A percentile compares a stretch with the other conserved stretches of the same genome.
These are phyloP conservation scores for Aporrectodea caliginosa DNA, from an alignment of 1,140 invertebrate species.

Conservation along the genomic window DNA sequence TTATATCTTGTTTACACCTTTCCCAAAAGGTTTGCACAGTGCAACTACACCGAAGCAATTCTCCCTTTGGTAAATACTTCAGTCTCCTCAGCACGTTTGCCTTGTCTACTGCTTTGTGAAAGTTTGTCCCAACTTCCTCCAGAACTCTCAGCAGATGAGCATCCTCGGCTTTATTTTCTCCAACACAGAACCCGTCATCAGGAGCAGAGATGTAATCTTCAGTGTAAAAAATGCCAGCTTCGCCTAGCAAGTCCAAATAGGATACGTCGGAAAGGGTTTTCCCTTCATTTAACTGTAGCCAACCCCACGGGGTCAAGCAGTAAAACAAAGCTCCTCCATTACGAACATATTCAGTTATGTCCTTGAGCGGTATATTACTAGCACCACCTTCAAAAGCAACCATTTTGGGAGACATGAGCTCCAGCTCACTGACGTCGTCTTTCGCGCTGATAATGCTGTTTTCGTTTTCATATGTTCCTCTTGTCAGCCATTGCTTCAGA, in stretches of 20 bases:
- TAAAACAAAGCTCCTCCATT: no score
- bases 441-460: background rate
- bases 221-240: constrained; percentile 17
- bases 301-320: no score
- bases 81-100: background rate
- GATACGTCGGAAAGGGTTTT: constrained; percentile 21
- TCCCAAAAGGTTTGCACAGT: background rate
- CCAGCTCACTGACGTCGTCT: background rate
- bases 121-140: background rate
- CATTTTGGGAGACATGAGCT: background rate
- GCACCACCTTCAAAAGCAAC: background rate
- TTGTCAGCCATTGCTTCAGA: background rate
- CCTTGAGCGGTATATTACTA: background rate
- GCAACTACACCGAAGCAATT: background rate
- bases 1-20: background rate
- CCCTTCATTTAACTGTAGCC: constrained; percentile 24
- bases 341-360: no score
- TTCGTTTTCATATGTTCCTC: background rate
- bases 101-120: background rate
- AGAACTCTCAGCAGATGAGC: background rate
- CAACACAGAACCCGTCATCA: background rate
- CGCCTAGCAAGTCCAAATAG: background rate
- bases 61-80: background rate
- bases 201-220: background rate
- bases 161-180: background rate